phyloP scores from a whole-genome alignment of 2,888 invertebrate species.

The Gasteruption jaculator region DNA sequence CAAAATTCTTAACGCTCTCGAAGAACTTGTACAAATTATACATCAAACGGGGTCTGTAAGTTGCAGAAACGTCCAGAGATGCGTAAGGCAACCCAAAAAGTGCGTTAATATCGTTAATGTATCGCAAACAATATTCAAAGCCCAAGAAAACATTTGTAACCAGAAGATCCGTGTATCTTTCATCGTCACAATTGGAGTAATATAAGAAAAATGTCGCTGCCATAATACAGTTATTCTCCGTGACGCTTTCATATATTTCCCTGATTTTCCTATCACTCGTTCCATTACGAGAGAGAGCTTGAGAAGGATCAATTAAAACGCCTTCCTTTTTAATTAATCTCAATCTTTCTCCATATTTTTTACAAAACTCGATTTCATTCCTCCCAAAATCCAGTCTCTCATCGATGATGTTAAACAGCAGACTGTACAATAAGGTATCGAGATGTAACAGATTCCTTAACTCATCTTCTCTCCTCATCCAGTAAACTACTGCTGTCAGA shows the following conservation, averaged over 20 bases:
- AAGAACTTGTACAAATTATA: no score
- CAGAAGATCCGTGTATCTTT: slow-evolving; percentile 56
- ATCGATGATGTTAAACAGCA: slow-evolving; percentile 60
- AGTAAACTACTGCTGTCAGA: slow-evolving; percentile 59
- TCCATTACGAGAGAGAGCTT: no score
- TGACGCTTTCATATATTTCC: slow-evolving; percentile 55
- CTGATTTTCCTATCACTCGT: slow-evolving; percentile 42
- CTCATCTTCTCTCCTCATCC: slow-evolving; percentile 55
- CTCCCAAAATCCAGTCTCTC: slow-evolving; percentile 57
- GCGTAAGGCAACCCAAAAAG: slow-evolving; percentile 63
- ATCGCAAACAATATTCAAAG: slow-evolving; percentile 62
- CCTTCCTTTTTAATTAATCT: slow-evolving; percentile 6
- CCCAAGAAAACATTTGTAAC: slow-evolving; percentile 64
- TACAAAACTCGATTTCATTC: slow-evolving; percentile 53
- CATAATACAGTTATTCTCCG: slow-evolving; percentile 58
- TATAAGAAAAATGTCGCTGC: slow-evolving; percentile 58
- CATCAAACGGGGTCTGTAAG: no score
- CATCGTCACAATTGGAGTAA: slow-evolving; percentile 61
- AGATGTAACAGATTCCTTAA: slow-evolving; percentile 52
- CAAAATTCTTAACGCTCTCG: no score
- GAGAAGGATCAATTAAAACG: no score
- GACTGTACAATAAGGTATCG: slow-evolving; percentile 58
- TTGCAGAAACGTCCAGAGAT: no score
- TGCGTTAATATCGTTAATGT: slow-evolving; percentile 62
- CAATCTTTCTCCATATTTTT: slow-evolving; percentile 49